Evolutionary conservation across 2,888 invertebrate genomes (phyloP).

Genomic region (Ethmia dodecea): DNA sequence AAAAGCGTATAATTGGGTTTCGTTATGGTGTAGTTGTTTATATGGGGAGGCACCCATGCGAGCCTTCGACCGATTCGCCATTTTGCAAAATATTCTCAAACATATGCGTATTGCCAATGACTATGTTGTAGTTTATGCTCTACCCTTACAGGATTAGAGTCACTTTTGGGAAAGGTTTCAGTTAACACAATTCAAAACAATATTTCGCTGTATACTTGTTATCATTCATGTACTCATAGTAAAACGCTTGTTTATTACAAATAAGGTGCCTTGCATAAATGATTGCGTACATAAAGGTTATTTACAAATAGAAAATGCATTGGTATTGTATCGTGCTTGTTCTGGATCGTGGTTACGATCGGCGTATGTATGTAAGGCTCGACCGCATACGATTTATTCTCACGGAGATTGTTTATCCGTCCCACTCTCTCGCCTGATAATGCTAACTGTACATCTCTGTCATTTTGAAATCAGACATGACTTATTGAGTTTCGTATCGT

Average conservation of each 20-base stretch:
- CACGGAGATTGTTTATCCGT: conserved; percentile 53
- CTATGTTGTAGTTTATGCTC: too few species aligned
- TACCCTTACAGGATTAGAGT: too few species aligned
- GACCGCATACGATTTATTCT: conserved; percentile 55
- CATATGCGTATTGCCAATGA: too few species aligned
- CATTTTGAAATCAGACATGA: conserved; percentile 33
- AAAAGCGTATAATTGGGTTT: conserved; percentile 67
- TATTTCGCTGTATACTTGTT: too few species aligned
- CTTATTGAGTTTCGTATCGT: conserved; percentile 34
- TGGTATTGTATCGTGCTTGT: conserved; percentile 27
- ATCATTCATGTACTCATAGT: conserved; percentile 8
- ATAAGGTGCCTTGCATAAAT: too few species aligned
- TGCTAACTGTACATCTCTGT: conserved; percentile 31
- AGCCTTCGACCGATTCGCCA: conserved; percentile 25
- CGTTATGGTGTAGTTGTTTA: conserved; percentile 56
- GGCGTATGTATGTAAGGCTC: conserved; percentile 27
- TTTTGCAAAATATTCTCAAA: conserved; percentile 43
- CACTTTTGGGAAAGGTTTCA: too few species aligned
- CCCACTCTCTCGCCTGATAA: conserved; percentile 32
- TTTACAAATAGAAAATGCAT: conserved; percentile 27
- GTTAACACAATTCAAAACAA: too few species aligned
- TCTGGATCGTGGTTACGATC: conserved; percentile 34
- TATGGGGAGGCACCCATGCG: conserved; percentile 44
- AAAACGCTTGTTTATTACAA: conserved; percentile 3
- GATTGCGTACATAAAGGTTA: conserved; percentile 6